Evolutionary conservation across 2,113 vertebrate species (phyloP), one percentile per base, ranked within the genome.

Genomic region (Prolemur simus): DNA sequence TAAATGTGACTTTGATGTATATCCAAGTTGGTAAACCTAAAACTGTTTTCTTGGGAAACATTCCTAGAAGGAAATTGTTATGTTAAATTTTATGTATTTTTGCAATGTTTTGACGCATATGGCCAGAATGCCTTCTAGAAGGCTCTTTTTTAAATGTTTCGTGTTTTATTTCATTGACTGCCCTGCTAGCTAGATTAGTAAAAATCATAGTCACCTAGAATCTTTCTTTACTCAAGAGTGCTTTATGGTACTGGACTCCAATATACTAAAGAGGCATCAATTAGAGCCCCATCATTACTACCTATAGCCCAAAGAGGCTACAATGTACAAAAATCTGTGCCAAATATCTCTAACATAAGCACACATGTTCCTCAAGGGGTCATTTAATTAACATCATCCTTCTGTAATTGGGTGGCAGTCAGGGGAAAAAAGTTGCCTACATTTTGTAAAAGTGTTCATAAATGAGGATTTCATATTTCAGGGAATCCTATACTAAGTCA

Each of bases 371-470:
- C 9, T 66, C 18, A 37, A 49, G 23, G 71, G 58, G 12, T 60
- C 52, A 9, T 68, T 78, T 34, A 66, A 37, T 54, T 68, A 76
- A 66, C 39, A 71, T 47, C 45, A 58, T 49, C 5, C 6, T 37
- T 93, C 64, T 84, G 73, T 76, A 32, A 82, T 10, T n/a, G 32
- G 32, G 37, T 27, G 6, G n/a, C 12, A 87, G 58, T 85, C 29
- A 54, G 2, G 10, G 3, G 0, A 2, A 4, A 20, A 60, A 39
- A 77, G 13, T 47, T 45, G n/a, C 42, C 27, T 64, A 78, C 2
- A 37, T 66, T 77, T 94, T 92, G 21, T 47, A 37, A 96, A 92
- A 89, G n/a, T 73, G 49, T 87, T 93, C 60, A 96, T 29, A 96
- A 93, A 87, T 87, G 2, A 97, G 9, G 15, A 76, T 92, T 92